These are phyloP conservation scores for Cancer borealis DNA, from an alignment of 2,888 invertebrate species.

Conservation along the genomic window DNA sequence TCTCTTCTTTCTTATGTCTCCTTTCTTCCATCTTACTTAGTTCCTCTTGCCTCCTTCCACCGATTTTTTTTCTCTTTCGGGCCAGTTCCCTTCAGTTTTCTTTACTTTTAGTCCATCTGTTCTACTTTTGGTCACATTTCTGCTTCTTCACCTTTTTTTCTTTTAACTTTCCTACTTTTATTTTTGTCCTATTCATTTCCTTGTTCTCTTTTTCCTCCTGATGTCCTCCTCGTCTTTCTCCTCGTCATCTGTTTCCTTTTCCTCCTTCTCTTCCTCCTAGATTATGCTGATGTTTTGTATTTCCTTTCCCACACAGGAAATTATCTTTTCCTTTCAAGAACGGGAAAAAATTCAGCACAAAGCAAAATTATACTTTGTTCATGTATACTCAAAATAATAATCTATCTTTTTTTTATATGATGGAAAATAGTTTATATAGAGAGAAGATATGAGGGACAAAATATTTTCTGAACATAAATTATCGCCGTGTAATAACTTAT, in stretches of 20 bases:
- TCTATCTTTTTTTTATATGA: neutral
- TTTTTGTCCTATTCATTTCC: neutral
- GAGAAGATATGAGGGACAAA: neutral
- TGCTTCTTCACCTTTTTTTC: neutral
- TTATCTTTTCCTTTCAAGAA: neutral
- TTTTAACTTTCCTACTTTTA: neutral
- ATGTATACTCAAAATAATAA: neutral
- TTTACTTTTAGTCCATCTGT: neutral
- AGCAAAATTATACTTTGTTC: neutral
- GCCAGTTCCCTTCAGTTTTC: neutral
- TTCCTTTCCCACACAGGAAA: neutral
- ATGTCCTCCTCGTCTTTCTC: neutral
- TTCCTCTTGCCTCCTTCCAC: neutral
- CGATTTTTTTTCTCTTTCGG: neutral
- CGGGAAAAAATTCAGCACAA: neutral
- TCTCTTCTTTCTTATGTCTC: neutral
- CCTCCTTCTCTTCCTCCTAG: neutral
- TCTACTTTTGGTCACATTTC: neutral
- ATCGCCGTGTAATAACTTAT: slow-evolving; percentile 14
- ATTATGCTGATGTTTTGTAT: neutral
- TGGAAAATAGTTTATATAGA: neutral
- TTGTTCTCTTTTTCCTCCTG: neutral
- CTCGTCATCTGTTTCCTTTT: neutral
- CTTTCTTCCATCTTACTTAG: neutral
- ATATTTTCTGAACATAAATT: slow-evolving; percentile 27